Evolutionary conservation across 2,113 vertebrate species (phyloP), one percentile per base, ranked within the genome.

Genomic region (Canis aureus): DNA sequence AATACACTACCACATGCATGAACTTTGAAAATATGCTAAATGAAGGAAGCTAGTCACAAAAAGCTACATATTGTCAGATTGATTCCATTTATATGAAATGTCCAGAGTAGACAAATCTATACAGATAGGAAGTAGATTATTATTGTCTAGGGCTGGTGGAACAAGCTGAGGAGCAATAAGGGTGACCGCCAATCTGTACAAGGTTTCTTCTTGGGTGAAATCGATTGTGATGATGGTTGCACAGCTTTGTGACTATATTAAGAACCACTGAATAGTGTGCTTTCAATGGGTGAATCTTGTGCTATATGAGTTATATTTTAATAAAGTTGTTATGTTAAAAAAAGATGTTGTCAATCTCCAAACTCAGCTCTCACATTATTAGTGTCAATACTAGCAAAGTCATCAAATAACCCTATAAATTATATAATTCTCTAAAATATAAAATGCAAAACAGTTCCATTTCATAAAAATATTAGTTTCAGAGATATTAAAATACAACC

Each of bases 381-480:
- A 53, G 22, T 69, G 60, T 93, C 17, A 69, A 71, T 66, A 90
- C n/a, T 59, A 98, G 67, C 32, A 53, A 92, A 16, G 19, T 91
- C 55, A n/a, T 81, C 79, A 87, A 87, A 71, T 66, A 93, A 57
- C 2, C 2, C 7, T 74, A 15, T 16, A 38, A 59, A 64, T 1
- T 38, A 11, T 71, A n/a, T 86, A 55, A 60, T 79, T 81, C 71
- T 85, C 57, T 85, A 76, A 71, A 88, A 71, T 91, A 55, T 4
- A 5, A 87, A 94, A 60, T 49, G 1, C 7, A 64, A 64, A 78
- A 90, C 17, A 85, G 13, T 20, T 5, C 38, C 10, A 74, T 90
- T 90, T 93, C 15, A 91, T 89, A 59, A 95, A 85, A 83, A 93
- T 71, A 27, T 82, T 82, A 64, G 32, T 69, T 91, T 95, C 86